Evolutionary conservation across 2,888 invertebrate genomes (phyloP), one percentile per base, ranked within the genome.

Genomic region (Pollenia griseotomentosa): DNA sequence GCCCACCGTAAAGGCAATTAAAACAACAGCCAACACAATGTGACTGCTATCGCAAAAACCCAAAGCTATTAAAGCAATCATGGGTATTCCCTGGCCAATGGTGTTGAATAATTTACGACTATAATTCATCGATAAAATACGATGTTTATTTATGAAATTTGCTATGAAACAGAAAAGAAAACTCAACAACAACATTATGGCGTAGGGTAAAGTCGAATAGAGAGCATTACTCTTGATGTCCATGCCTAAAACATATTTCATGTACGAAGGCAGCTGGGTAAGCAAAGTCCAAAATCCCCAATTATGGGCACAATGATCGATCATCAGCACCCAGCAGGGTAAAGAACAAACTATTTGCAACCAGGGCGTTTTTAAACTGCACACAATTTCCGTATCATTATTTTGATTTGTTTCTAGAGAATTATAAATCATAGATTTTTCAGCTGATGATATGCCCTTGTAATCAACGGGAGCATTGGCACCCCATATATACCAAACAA

Each of bases 251-350:
- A 97, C 95, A 61, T 95, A 94, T 89, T 95, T 95, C 95, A 97
- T 96, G 91, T 97, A 97, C 0, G 96, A 95, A 0, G 97, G 97
- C 90, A 97, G 96, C 92, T 97, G 96, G 0, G 97, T 97, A 0
- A 97, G 94, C 19, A 97, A 94, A 23, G 97, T 97, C 96, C 97
- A 97, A 93, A 97, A 97, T 14, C 97, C 97, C 95, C 97, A 96
- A 90, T 93, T 93, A 87, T 97, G 96, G 0, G 96, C 95, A 88
- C 96, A 95, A 91, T 97, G 97, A 0, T 96, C 95, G 2, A 96
- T 90, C 5, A 96, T 91, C 7, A 97, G 94, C 0, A 97, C 95
- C 95, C 96, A 96, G 91, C 97, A 96, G 0, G 97, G 97, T 23
- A 96, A 90, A 0, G 97, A 97, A 0, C 95, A 96, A 63, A 96